These are phyloP conservation scores for Deroplatys truncata DNA, from an alignment of 2,888 invertebrate species.

Conservation along the genomic window DNA sequence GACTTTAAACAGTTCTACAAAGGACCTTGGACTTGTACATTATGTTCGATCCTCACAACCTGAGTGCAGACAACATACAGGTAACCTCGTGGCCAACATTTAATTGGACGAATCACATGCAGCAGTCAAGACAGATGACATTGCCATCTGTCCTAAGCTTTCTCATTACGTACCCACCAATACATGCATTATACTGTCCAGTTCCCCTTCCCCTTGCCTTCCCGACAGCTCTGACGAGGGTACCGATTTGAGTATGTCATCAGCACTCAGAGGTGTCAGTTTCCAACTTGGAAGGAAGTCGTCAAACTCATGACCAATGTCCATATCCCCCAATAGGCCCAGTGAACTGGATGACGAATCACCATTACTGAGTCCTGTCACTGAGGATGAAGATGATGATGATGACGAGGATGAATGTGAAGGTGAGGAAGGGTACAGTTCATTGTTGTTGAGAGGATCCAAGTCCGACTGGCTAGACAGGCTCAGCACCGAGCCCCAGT, in stretches of 20 bases:
- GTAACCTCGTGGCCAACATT: constrained; percentile 20
- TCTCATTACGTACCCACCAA: constrained; percentile 53
- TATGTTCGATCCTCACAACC: constrained; percentile 28
- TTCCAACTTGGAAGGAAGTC: constrained; percentile 51
- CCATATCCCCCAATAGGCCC: constrained; percentile 47
- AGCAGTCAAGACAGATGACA: not conserved
- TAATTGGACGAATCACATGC: constrained; percentile 16
- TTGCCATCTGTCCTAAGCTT: constrained; percentile 10
- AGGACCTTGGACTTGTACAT: constrained; percentile 23
- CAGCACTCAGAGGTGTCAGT: constrained; percentile 48
- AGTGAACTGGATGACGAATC: constrained; percentile 19
- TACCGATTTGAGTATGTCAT: constrained; percentile 49
- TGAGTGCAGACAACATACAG: constrained; percentile 26
- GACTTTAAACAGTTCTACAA: constrained; percentile 6
- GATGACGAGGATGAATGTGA: constrained; percentile 26
- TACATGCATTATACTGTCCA: constrained; percentile 65
- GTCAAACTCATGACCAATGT: constrained; percentile 55
- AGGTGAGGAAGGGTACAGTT: constrained; percentile 53
- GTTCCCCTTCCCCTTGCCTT: constrained; percentile 47
- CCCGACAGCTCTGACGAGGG: constrained; percentile 36
- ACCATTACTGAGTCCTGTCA: constrained; percentile 10
- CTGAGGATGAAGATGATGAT: constrained; percentile 5
- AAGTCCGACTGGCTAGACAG: constrained; percentile 81
- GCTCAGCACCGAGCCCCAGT: constrained; percentile 88
- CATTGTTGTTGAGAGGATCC: constrained; percentile 76